These are phyloP conservation scores for Petrocephalus microphthalmus DNA, from an alignment of 2,113 vertebrate genomes.

Conservation along the genomic window DNA sequence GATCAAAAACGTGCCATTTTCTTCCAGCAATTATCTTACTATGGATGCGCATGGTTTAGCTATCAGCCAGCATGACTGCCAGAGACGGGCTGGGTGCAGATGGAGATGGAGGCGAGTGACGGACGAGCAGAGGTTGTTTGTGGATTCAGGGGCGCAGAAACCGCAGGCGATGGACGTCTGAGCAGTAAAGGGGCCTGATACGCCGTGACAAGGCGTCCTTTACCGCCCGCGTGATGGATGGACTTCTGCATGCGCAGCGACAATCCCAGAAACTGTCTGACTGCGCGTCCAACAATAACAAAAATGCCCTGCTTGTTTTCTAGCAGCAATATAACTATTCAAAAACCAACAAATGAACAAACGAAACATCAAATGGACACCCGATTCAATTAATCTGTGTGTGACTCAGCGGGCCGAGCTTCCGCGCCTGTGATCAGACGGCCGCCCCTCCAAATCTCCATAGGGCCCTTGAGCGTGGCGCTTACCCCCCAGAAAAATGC, in stretches of 20 bases:
- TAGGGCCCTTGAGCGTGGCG: neutral
- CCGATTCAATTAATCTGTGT: neutral
- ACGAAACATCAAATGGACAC: neutral
- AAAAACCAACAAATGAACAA: neutral
- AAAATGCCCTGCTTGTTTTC: neutral
- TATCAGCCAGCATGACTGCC: neutral
- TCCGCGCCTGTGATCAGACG: neutral
- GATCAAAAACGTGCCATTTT: neutral
- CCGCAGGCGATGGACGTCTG: neutral
- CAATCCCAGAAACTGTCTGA: neutral
- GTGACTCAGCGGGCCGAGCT: neutral
- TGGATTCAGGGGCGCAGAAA: neutral
- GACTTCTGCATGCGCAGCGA: neutral
- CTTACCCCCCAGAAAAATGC: neutral
- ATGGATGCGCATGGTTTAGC: neutral
- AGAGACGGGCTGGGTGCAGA: neutral
- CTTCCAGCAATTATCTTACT: neutral
- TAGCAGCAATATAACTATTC: neutral
- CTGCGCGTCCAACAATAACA: neutral
- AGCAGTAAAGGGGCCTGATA: constrained; percentile 5
- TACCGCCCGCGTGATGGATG: neutral
- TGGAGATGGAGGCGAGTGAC: neutral
- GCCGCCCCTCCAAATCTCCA: neutral
- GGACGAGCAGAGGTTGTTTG: constrained; percentile 5
- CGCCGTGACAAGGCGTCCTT: constrained; percentile 6